phyloP scores from a whole-genome alignment of 2,888 invertebrate species.

The Ceriagrion tenellum region DNA sequence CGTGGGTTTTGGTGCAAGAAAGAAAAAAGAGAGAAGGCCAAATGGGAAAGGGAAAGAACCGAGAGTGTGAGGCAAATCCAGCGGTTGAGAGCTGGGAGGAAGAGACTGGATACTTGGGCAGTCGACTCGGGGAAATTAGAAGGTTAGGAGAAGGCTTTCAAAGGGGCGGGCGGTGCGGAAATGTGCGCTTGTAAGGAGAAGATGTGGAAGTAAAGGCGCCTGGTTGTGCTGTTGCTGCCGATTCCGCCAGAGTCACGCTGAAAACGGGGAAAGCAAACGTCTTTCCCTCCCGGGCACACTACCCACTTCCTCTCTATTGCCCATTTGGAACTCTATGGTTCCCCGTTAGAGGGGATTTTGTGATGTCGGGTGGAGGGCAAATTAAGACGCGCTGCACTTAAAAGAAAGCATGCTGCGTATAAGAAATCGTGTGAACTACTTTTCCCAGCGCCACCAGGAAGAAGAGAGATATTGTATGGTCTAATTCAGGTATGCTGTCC shows the following conservation, averaged over 20 bases:
- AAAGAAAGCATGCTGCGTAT: neutral
- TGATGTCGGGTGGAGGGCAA: neutral
- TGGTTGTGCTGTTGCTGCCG: neutral
- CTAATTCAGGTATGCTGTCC: too few relatives aligned
- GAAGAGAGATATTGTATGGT: too few relatives aligned
- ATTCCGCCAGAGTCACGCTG: neutral
- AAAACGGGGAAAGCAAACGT: neutral
- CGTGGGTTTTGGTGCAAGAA: neutral
- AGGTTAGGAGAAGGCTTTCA: neutral
- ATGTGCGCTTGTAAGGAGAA: neutral
- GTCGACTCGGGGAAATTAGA: neutral
- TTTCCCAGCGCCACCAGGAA: neutral
- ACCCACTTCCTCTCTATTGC: neutral
- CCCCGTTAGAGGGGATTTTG: neutral
- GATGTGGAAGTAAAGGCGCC: neutral
- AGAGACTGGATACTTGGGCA: conserved; percentile 6
- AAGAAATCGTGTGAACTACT: neutral
- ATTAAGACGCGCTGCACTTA: neutral
- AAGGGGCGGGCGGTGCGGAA: neutral
- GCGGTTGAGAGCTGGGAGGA: neutral
- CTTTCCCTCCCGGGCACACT: neutral
- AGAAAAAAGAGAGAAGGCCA: neutral
- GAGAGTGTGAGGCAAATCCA: neutral
- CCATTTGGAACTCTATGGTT: neutral
- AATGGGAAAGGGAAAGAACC: neutral